Evolutionary conservation across 2,888 invertebrate genomes (phyloP).

Genomic region (Electrophaes corylata): DNA sequence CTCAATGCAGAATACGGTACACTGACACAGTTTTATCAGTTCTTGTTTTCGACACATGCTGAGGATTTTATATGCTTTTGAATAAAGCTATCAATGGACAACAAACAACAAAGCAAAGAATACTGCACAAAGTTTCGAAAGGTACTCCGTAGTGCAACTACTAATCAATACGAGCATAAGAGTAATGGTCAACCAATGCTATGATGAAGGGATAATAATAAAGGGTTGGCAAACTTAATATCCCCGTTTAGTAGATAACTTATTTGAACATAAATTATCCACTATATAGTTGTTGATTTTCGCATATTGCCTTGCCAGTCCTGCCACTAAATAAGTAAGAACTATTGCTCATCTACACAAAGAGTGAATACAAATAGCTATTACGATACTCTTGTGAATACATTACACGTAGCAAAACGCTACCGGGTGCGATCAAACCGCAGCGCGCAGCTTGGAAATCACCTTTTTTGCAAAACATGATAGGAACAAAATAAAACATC

Average conservation of each 20-base stretch:
- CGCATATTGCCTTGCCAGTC: neutral
- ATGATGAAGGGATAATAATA: neutral
- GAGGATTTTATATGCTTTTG: conserved; percentile 8
- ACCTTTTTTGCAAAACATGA: conserved; percentile 19
- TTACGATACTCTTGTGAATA: conserved; percentile 35
- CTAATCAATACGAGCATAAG: no score
- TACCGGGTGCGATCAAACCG: conserved; percentile 29
- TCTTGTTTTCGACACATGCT: conserved; percentile 14
- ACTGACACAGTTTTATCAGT: conserved; percentile 43
- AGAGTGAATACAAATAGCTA: conserved; percentile 28
- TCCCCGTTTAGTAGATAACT: no score
- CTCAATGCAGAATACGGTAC: conserved; percentile 48
- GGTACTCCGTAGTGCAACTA: conserved; percentile 2
- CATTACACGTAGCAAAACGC: conserved; percentile 38
- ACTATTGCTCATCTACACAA: conserved; percentile 19
- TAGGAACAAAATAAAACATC: neutral
- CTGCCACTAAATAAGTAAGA: neutral
- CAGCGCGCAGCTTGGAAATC: conserved; percentile 28
- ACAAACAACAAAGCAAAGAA: neutral
- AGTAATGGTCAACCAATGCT: conserved; percentile 12
- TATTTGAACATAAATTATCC: no score
- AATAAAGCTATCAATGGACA: neutral
- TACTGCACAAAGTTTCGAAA: conserved; percentile 1
- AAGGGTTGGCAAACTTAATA: neutral
- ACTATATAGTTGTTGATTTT: no score